Conservation (phyloP, 2,797 vertebrate genomes). For the Pipistrellus pipistrellus region DNA sequence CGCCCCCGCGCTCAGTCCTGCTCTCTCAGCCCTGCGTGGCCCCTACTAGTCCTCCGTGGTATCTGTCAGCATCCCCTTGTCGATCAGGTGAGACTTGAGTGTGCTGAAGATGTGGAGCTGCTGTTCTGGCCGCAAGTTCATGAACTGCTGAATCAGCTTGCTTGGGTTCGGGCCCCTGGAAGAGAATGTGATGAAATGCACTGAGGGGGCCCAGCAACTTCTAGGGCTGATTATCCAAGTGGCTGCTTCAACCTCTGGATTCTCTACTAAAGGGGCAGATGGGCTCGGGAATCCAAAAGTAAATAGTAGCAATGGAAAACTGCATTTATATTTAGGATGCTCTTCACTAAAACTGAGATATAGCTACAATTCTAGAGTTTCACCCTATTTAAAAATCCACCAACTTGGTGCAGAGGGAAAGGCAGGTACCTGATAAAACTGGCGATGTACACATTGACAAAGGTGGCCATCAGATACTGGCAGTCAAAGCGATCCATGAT, state of each 20-base stretch:
- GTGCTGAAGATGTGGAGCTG: constrained; percentile 98
- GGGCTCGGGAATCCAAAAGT: not conserved
- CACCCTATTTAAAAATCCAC: not conserved
- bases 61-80: constrained; percentile 92
- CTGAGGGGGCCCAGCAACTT: not conserved
- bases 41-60: constrained; percentile 87
- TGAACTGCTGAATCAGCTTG: constrained; percentile 97
- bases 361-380: not conserved
- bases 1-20: constrained; percentile 77
- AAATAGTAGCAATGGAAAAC: not conserved
- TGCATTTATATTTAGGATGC: not conserved
- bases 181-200: constrained; percentile 42
- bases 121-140: constrained; percentile 96
- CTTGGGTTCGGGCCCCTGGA: constrained; percentile 96
- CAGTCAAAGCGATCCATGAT: constrained; percentile 99
- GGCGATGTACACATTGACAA: constrained; percentile 98
- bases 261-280: not conserved
- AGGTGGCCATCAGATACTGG: constrained; percentile 99
- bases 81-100: constrained; percentile 94
- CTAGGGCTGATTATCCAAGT: not conserved
- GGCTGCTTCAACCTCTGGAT: not conserved
- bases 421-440: constrained; percentile 96
- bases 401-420: not conserved
- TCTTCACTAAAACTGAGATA: not conserved
- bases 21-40: constrained; percentile 80